These are phyloP conservation scores for Eulemur mongoz DNA, from an alignment of 2,797 vertebrate genomes.

Conservation along the genomic window DNA sequence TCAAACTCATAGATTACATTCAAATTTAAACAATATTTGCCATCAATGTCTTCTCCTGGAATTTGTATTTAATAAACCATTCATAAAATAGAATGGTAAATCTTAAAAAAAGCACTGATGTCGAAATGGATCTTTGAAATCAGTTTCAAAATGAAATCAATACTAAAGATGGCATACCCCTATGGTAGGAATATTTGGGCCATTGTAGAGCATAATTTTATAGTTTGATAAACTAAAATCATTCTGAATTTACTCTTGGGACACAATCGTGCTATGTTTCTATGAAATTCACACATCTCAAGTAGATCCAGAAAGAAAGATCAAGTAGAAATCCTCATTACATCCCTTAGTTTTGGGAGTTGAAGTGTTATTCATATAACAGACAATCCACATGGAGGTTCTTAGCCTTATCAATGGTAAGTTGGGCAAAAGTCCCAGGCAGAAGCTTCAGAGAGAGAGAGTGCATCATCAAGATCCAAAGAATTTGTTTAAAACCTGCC, in stretches of 20 bases:
- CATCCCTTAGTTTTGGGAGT: not conserved
- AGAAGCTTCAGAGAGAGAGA: not conserved
- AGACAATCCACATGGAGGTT: not conserved
- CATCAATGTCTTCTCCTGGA: not conserved
- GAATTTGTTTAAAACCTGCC: not conserved
- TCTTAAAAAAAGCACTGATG: not conserved
- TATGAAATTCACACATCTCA: not conserved
- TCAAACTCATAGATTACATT: not conserved
- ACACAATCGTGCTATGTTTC: not conserved
- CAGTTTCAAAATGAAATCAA: slow-evolving; percentile 10
- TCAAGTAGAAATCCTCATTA: not conserved
- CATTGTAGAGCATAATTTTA: not conserved
- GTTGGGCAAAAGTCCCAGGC: not conserved
- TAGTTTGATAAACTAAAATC: not conserved
- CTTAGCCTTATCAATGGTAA: not conserved
- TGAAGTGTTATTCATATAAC: not conserved
- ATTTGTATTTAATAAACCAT: not conserved
- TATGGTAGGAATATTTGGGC: not conserved
- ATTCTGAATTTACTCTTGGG: not conserved
- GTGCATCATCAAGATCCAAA: not conserved
- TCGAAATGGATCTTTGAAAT: not conserved
- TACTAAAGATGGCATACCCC: not conserved
- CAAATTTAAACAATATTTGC: not conserved
- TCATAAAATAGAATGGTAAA: not conserved
- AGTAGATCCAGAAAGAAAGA: not conserved